A percentile compares a stretch with the other conserved stretches of the same genome.
These are phyloP conservation scores for Ia io DNA, from an alignment of 2,113 vertebrate genomes.

Conservation along the genomic window DNA sequence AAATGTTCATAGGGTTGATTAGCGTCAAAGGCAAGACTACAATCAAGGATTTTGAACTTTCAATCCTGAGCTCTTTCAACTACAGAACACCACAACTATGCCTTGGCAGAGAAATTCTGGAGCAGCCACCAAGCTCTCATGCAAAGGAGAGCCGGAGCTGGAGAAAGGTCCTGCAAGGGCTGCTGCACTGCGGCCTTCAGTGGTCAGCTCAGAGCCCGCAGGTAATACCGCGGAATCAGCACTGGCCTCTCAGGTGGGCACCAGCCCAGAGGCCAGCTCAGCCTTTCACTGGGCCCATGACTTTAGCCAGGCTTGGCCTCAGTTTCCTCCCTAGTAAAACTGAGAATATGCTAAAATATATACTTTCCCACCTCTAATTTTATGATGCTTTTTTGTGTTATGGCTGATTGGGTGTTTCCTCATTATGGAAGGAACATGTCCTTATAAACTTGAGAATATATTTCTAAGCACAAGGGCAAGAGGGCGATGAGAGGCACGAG, in stretches of 20 bases:
- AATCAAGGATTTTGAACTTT: background rate
- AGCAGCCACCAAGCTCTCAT: background rate
- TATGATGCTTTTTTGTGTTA: background rate
- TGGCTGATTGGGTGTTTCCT: constrained; percentile 27
- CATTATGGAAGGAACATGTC: background rate
- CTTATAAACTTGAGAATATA: background rate
- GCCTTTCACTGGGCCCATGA: background rate
- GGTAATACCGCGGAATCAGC: fast-evolving
- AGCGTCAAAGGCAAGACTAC: background rate
- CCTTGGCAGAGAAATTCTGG: background rate
- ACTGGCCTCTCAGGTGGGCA: background rate
- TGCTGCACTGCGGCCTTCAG: background rate
- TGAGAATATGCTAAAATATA: background rate
- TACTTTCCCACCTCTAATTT: background rate
- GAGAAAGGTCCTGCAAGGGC: fast-evolving
- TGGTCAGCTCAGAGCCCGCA: background rate
- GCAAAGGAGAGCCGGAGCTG: fast-evolving
- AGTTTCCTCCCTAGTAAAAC: background rate
- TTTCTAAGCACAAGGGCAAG: background rate
- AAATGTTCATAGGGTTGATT: background rate
- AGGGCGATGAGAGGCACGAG: background rate
- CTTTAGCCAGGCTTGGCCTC: background rate
- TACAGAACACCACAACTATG: background rate
- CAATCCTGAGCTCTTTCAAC: background rate
- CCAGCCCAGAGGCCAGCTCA: background rate